phyloP scores from a whole-genome alignment of 2,888 invertebrate genomes.

The Xestia ashworthii region DNA sequence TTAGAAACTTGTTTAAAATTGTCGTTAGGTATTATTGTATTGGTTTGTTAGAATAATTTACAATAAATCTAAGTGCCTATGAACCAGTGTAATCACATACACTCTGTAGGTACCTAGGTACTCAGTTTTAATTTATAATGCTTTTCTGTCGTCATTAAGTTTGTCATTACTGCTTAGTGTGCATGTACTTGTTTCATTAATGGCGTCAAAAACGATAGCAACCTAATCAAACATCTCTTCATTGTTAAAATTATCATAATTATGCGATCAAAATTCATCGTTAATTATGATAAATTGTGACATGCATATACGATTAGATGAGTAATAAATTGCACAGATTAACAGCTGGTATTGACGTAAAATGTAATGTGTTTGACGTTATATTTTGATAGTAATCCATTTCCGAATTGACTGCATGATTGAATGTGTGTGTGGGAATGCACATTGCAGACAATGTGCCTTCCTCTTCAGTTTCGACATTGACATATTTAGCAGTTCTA shows the following conservation, averaged over 20 bases:
- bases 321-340: constrained; percentile 49
- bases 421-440: background rate
- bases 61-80: background rate
- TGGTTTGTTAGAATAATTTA: background rate
- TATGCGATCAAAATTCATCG: constrained; percentile 38
- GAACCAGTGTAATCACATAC: constrained; percentile 7
- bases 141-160: constrained; percentile 19
- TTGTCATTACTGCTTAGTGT: constrained; percentile 27
- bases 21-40: background rate
- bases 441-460: too few species aligned
- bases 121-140: constrained; percentile 35
- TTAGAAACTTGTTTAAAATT: constrained; percentile 10
- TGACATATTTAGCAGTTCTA: constrained; percentile 5
- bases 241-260: constrained; percentile 58
- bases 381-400: constrained; percentile 15
- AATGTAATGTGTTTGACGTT: constrained; percentile 19
- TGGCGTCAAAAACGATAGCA: constrained; percentile 26
- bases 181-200: constrained; percentile 13
- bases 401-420: constrained; percentile 1
- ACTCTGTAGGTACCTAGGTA: constrained; percentile 4
- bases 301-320: constrained; percentile 35
- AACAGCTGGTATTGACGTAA: constrained; percentile 46
- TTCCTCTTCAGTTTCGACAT: background rate
- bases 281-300: constrained; percentile 56
- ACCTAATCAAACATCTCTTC: constrained; percentile 43